Percentiles rank a stretch among this genome's conserved stretches.
Conservation (phyloP, 1,140 invertebrate genomes). For the silkworm (Bombyx mori) region ASM3026992v2 NC_085110.1:6992001-6992500, state of each 20-base stretch:
- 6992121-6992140: slow-evolving; percentile 58
- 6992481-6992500: no score
- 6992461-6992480: no score
- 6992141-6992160: slow-evolving; percentile 60
- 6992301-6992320: slow-evolving; percentile 43
- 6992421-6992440: no score
- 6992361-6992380: no score
- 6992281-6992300: slow-evolving; percentile 21
- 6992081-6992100: slow-evolving; percentile 37
- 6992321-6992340: slow-evolving; percentile 15
- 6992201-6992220: slow-evolving; percentile 70
- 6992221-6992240: slow-evolving; percentile 67
- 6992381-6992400: no score
- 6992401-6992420: no score
- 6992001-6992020: slow-evolving; percentile 47
- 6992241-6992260: slow-evolving; percentile 70
- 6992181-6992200: slow-evolving; percentile 66
- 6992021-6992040: slow-evolving; percentile 40
- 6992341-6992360: no score
- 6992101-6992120: slow-evolving; percentile 54
- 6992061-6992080: slow-evolving; percentile 63
- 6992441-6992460: no score
- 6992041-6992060: slow-evolving; percentile 45
- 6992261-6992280: slow-evolving; percentile 34
- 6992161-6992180: slow-evolving; percentile 64